Evolutionary conservation across 2,113 vertebrate genomes (phyloP), one percentile per base, ranked within the genome.

Genomic region (Solea solea): DNA sequence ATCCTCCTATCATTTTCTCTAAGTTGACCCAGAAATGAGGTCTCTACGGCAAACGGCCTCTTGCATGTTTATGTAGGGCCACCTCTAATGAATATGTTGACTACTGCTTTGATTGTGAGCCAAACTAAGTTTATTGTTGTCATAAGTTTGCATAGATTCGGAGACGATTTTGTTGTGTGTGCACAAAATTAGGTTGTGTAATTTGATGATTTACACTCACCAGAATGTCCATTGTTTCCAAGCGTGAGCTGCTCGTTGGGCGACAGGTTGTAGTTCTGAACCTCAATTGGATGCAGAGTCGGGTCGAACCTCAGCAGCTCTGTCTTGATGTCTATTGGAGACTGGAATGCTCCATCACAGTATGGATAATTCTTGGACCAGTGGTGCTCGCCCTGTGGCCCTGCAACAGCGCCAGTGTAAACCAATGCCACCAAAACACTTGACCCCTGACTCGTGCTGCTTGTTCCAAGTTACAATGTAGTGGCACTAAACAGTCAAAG

Each of bases 161-260:
- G 27, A 34, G 1, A 74, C 7, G 46, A 9, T 46, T 62, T n/a
- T 54, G 11, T 53, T 51, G 53, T 15, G 41, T 63, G 55, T 21
- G 60, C 16, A 69, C 16, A 0, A 44, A n/a, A 40, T 14, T 0
- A 21, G 12, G 28, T 62, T 41, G 39, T 34, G 34, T 34, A 34
- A 34, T 6, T 9, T 45, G 50, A 50, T 49, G 13, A 72, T 61
- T 63, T 73, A 25, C 44, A 69, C 94, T 94, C 90, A 99, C 98
- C 93, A 76, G 96, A 96, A 70, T 99, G 97, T 21, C 97, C 98
- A 13, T 96, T 95, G 75, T 99, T 99, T 74, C 90, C 94, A 68
- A 99, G 78, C n/a, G 91, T 93, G n/a, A 98, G 95, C 40, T 90
- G 88, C 49, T 95, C 92, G 0, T 73, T 73, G 39, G 88, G 80